These are phyloP conservation scores for Aplochiton taeniatus DNA, from an alignment of 2,797 vertebrate species.

Conservation along the genomic window DNA sequence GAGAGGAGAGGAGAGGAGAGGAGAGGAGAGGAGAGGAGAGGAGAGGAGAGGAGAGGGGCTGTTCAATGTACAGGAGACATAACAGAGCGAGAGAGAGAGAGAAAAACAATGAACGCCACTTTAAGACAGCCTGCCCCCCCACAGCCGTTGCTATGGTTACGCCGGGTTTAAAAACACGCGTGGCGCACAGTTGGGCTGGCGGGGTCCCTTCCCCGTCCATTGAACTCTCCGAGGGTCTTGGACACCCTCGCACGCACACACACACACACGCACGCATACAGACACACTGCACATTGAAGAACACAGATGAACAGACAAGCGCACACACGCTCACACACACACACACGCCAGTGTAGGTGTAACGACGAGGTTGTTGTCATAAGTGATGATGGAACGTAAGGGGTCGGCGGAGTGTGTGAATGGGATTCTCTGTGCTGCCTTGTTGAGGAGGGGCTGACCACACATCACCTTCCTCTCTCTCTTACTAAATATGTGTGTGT, in stretches of 20 bases:
- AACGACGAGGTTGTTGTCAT: slow-evolving; percentile 52
- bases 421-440: slow-evolving; percentile 67
- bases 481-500: slow-evolving; percentile 2
- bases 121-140: slow-evolving; percentile 65
- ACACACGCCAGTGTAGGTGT: neutral
- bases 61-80: neutral
- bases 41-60: neutral
- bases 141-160: slow-evolving; percentile 63
- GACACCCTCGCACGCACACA: slow-evolving; percentile 30
- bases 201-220: slow-evolving; percentile 66
- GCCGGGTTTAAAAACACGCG: slow-evolving; percentile 51
- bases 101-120: slow-evolving; percentile 66
- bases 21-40: slow-evolving; percentile 33
- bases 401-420: slow-evolving; percentile 50
- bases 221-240: slow-evolving; percentile 49
- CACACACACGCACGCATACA: neutral
- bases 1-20: too few species aligned
- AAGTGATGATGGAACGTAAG: slow-evolving; percentile 61
- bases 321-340: slow-evolving; percentile 1
- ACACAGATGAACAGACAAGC: neutral
- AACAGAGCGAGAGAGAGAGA: slow-evolving; percentile 28
- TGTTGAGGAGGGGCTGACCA: slow-evolving; percentile 50
- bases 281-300: neutral
- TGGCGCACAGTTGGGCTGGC: slow-evolving; percentile 57
- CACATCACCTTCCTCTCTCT: slow-evolving; percentile 66